Conservation (phyloP, 2,797 vertebrate species). For the Dendrocincla fuliginosa region DNA sequence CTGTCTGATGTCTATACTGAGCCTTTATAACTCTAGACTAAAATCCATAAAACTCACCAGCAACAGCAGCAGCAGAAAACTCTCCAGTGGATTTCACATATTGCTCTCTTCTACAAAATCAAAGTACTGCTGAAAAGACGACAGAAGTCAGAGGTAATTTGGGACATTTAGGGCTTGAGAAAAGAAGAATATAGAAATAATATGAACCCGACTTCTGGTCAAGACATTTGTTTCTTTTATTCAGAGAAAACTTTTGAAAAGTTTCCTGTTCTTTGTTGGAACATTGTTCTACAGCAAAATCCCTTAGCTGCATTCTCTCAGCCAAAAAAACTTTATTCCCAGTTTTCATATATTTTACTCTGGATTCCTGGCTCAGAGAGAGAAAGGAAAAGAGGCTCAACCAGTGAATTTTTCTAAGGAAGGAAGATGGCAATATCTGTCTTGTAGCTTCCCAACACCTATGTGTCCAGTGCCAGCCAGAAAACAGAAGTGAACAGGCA, state of each 20-base stretch:
- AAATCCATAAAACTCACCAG: background rate
- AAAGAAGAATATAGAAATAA: background rate
- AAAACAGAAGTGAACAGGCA: background rate
- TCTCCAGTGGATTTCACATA: background rate
- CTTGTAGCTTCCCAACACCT: background rate
- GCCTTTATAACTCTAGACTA: background rate
- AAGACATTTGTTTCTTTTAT: background rate
- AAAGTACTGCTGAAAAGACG: background rate
- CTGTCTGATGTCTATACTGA: background rate
- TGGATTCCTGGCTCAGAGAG: background rate
- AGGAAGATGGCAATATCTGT: background rate
- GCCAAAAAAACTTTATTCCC: background rate
- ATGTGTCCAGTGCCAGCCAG: rapidly evolving
- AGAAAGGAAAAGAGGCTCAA: background rate
- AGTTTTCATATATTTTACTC: background rate
- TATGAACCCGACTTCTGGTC: background rate
- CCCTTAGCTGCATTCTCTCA: background rate
- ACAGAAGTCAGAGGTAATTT: background rate
- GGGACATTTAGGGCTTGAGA: background rate
- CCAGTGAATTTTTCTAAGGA: background rate
- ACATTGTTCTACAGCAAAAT: background rate
- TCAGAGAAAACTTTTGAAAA: background rate
- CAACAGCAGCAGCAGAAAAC: background rate
- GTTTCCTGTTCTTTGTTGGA: background rate
- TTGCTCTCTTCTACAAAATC: background rate